Evolutionary conservation across 2,113 vertebrate genomes (phyloP), one percentile per base, ranked within the genome.

Genomic region (Neotoma lepida): DNA sequence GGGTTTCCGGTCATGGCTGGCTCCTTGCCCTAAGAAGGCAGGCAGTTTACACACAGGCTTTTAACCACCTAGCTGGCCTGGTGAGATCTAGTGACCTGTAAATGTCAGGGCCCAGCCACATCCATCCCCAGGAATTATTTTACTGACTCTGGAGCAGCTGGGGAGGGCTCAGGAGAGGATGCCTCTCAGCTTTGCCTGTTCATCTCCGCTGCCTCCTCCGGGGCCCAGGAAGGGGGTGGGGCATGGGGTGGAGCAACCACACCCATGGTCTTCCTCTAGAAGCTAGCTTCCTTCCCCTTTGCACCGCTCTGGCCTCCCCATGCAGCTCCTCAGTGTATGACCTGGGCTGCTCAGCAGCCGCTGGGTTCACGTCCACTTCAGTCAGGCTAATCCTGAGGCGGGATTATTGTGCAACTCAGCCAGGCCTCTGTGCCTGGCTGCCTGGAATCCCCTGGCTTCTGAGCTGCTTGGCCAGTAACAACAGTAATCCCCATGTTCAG

Each of bases 1-100:
- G 82, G 93, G 51, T 91, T 97, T 97, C 96, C 96, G 46, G 95
- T 92, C 33, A 54, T 41, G 91, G 93, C 87, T 91, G 87, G 78
- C 71, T 95, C 76, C 84, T 95, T 95, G 94, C 95, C 58, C 51
- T 84, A 44, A 81, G 44, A 46, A 73, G 44, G 61, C 90, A 73
- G 44, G 61, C 90, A 90, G 49, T 90, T 87, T 73, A 95, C 81
- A 96, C 73, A 9, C 56, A 93, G 89, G 64, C 93, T 85, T 95
- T 94, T 86, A 95, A 96, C 64, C 15, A 39, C 58, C 93, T 46
- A 35, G 56, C 86, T 80, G 90, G 76, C 84, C 66, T 51, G 39
- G 30, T 76, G 91, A 91, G 87, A 41, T 35, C 85, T 44, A 14
- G 80, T 63, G 58, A 63, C 84, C 64, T 58, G 18, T 63, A 87